Conservation (phyloP, 2,797 vertebrate species). For the Vultur gryphus region DNA sequence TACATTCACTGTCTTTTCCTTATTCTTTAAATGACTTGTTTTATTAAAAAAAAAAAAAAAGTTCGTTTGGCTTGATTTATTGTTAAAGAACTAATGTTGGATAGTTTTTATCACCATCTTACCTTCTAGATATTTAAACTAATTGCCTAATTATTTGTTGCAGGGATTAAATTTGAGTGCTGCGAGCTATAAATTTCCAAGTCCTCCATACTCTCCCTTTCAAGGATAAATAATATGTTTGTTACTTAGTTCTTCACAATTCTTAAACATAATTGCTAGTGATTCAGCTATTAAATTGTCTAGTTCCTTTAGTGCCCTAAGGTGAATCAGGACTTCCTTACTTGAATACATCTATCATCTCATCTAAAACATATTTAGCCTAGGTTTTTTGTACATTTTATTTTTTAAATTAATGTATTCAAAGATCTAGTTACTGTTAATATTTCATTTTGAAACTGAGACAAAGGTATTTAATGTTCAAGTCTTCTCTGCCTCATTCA, state of each 20-base stretch:
- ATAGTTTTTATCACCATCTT: background rate
- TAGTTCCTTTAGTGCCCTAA: background rate
- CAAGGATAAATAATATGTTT: constrained; percentile 19
- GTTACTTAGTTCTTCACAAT: background rate
- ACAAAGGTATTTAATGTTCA: background rate
- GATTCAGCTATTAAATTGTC: background rate
- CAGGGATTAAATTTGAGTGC: background rate
- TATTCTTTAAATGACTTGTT: background rate
- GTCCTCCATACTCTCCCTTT: background rate
- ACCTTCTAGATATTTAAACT: background rate
- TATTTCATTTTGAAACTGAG: background rate
- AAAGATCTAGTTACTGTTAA: background rate
- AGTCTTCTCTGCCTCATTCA: background rate
- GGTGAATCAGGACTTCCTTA: background rate
- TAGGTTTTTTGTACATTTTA: background rate
- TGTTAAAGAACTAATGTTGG: background rate
- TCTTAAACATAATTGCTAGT: background rate
- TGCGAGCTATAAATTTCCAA: background rate
- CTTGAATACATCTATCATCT: background rate
- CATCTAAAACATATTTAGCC: background rate
- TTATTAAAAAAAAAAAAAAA: background rate
- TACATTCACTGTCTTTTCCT: background rate
- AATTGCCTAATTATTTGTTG: constrained; percentile 13
- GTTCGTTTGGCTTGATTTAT: background rate
- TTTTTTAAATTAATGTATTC: background rate